A percentile compares a stretch with the other conserved stretches of the same genome.
Evolutionary conservation across 2,797 vertebrate genomes (phyloP).

Genomic region (Scyliorhinus canicula): DNA sequence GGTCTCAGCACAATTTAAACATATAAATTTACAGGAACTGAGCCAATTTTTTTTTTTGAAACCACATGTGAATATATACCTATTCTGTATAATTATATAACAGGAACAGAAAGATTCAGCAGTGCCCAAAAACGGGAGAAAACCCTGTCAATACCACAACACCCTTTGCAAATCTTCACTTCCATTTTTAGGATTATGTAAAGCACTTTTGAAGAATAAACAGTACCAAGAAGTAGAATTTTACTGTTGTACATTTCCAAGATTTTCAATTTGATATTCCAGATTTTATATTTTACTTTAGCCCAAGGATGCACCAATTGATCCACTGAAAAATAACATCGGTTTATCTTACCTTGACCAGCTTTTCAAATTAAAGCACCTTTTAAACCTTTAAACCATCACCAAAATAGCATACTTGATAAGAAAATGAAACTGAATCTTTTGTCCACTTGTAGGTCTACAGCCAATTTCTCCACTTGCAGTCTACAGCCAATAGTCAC

Average conservation of each 20-base stretch:
- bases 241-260: neutral
- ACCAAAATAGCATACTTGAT: neutral
- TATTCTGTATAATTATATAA: neutral
- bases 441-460: neutral
- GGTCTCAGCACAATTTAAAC: neutral
- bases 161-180: neutral
- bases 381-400: neutral
- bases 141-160: neutral
- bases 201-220: constrained; percentile 1
- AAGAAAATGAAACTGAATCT: neutral
- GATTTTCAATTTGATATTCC: neutral
- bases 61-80: neutral
- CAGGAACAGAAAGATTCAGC: neutral
- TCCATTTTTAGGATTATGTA: neutral
- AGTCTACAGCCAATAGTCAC: neutral
- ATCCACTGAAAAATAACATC: neutral
- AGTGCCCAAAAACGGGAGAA: neutral
- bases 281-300: neutral
- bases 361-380: neutral
- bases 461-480: too few species aligned
- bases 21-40: neutral
- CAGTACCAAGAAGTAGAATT: neutral
- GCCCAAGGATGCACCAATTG: neutral
- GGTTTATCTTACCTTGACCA: neutral
- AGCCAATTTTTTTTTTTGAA: neutral